phyloP scores from a whole-genome alignment of 2,113 vertebrate genomes.

The Misgurnus anguillicaudatus region DNA sequence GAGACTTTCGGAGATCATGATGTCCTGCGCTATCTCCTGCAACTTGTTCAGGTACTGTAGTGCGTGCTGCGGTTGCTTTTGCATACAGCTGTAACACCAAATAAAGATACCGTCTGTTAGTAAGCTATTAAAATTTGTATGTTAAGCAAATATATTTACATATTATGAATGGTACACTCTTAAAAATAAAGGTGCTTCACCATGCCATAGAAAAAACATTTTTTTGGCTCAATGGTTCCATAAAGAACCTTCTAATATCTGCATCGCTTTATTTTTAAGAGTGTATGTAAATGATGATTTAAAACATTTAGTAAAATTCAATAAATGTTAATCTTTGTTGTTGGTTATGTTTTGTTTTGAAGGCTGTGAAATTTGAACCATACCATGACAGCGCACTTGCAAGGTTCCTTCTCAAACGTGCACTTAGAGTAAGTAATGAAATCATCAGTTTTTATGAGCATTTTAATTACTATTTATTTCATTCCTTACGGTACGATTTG shows the following conservation, averaged over 20 bases:
- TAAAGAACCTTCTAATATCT: no score
- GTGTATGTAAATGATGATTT: no score
- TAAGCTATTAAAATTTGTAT: slow-evolving; percentile 37
- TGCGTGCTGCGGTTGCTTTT: slow-evolving; percentile 31
- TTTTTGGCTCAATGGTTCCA: no score
- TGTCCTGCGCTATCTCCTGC: slow-evolving; percentile 92
- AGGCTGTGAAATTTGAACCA: slow-evolving; percentile 99
- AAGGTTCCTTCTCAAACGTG: slow-evolving; percentile 92
- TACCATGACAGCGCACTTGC: slow-evolving; percentile 96
- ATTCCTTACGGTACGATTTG: no score
- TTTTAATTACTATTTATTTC: no score
- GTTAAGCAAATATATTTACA: background rate
- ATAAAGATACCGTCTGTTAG: slow-evolving; percentile 12
- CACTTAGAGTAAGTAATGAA: slow-evolving; percentile 82
- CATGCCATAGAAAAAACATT: no score
- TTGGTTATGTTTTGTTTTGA: slow-evolving; percentile 1
- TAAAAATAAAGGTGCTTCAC: no score
- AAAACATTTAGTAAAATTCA: background rate
- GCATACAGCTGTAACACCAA: slow-evolving; percentile 31
- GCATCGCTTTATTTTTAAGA: no score
- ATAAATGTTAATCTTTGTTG: background rate
- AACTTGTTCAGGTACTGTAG: slow-evolving; percentile 89
- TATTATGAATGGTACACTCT: background rate
- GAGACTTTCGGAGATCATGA: slow-evolving; percentile 92
- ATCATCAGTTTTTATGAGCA: no score